Base-by-base conservation (phyloP, 2,888 invertebrate species). In the Eurytoma californica region DNA sequence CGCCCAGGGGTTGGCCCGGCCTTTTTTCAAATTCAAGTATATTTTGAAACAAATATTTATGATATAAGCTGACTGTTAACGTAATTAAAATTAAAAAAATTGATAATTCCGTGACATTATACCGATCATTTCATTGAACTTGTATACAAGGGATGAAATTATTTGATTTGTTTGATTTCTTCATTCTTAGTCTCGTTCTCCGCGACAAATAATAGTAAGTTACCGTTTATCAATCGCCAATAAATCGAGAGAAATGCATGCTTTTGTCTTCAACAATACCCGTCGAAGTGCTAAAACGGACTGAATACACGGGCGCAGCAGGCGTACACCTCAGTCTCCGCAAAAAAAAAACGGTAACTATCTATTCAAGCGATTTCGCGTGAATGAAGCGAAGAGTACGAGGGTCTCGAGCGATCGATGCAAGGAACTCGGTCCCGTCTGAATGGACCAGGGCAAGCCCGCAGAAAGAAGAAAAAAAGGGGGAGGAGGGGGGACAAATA, bases 401-500 rank as follows among this genome's bases (percentile, higher is more conserved):
- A 20, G 5, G 12, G 24, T 24, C 1, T 24, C 24, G 24, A 14
- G 28, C 72, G 53, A 51, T 28, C 51, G 28, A 53, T 24, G 57
- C 20, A 55, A 47, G 20, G 20, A 39, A 5, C 63, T 12, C 39
- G n/a, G 39, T 9, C 18, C 12, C 47, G 16, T 7, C 24, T 63
- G 47, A 63, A 63, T 63, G 63, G 39, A 47, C 63, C 57, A 7
- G 63, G 2, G 39, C 63, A 63, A 47, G 16, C 12, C 7, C 16
- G 39, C 18, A 5, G 39, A 24, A 61, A 20, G 3, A n/a, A 24
- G 47, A 47, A 13, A 58, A 12, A 20, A 24, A 28, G 28, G 60
- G 70, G 63, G 73, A 66, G 55, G 24, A 61, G 28, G 79, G 55
- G 69, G 47, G 77, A 81, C 79, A 81, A 83, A 83, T 82, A 83